Percentiles rank a stretch among this genome's conserved stretches.
Conservation (phyloP, 2,888 invertebrate genomes). For the Hyalella azteca region DNA sequence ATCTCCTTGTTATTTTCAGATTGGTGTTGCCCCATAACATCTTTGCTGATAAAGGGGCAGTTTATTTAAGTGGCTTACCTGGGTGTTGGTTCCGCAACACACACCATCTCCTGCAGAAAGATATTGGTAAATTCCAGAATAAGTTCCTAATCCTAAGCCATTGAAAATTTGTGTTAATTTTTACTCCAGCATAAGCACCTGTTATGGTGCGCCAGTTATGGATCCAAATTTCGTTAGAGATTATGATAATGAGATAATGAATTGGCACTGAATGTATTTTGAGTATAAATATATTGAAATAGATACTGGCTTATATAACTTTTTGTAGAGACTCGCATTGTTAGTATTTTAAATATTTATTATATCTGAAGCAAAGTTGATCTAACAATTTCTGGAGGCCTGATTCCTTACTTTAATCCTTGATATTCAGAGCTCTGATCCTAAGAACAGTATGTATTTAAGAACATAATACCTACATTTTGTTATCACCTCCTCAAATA, state of each 20-base stretch:
- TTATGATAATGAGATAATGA: no score
- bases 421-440: no score
- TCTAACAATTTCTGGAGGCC: no score
- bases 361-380: no score
- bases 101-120: slow-evolving; percentile 38
- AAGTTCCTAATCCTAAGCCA: not conserved
- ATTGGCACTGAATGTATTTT: not conserved
- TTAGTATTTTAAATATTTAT: no score
- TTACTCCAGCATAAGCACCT: not conserved
- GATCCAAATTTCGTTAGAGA: no score
- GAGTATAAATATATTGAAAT: not conserved
- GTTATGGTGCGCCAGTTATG: not conserved
- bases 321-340: no score
- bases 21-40: not conserved
- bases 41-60: slow-evolving; percentile 6
- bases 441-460: no score
- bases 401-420: no score
- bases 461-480: no score
- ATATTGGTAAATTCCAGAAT: slow-evolving; percentile 38
- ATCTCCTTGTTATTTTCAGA: slow-evolving; percentile 1
- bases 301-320: no score
- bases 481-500: no score
- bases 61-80: slow-evolving; percentile 45
- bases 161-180: not conserved
- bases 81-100: slow-evolving; percentile 50